Evolutionary conservation across 2,888 invertebrate genomes (phyloP), one percentile per base, ranked within the genome.

Genomic region (Euphydryas editha): DNA sequence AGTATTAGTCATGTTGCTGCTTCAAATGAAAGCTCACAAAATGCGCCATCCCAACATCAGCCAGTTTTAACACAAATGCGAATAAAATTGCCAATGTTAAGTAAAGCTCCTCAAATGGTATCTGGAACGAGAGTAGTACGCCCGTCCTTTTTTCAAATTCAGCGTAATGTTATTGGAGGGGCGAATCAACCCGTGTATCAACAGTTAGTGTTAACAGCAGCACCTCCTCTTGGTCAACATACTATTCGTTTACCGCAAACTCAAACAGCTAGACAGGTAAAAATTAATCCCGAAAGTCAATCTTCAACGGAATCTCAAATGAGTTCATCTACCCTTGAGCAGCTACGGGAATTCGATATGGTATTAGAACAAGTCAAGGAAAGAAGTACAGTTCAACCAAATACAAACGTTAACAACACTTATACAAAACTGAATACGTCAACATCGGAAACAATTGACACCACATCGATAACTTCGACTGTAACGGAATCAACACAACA

Each of bases 291-390:
- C 36, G 90, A 88, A 73, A 85, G 75, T 64, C 88, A 85, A 70
- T 83, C 90, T 0, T 81, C 90, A 44, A 80, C 90, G 0, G 94
- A 95, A 77, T 91, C 94, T n/a, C 93, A 94, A 78, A 94, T 96
- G 77, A 96, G 96, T 80, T 95, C 96, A 0, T 96, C 96, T 0
- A 96, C 96, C 0, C 85, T 96, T 59, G 96, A 97, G 82, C 96
- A 96, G 77, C 82, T 97, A 10, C 88, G 96, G 62, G 97, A 97
- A 80, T 97, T 97, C 76, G 96, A 97, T 80, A 95, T 96, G 88
- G 96, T 97, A 0, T 88, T 96, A 68, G 96, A 96, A 78, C 96
- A 96, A 88, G 96, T 97, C 0, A 96, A 96, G 80, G 96, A 96
- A 81, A 90, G 96, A 68, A 96, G 95, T 75, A 95, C 94, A 24